Percentiles rank a stretch among this genome's conserved stretches.
These are phyloP conservation scores for Coilia nasus DNA, from an alignment of 2,797 vertebrate species.

Conservation along the genomic window DNA sequence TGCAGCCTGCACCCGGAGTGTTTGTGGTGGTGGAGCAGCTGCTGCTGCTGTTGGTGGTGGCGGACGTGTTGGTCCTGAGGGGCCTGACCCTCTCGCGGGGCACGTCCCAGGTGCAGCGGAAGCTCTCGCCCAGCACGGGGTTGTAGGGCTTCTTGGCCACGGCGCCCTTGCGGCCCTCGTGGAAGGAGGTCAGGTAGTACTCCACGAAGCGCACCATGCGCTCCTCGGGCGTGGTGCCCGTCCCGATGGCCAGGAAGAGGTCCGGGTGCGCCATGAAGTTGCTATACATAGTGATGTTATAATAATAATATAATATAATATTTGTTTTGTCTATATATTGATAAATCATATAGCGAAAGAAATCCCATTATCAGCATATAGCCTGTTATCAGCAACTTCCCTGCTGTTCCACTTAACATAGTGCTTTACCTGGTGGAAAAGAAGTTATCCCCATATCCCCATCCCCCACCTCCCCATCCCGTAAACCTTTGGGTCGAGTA, in stretches of 20 bases:
- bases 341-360: no score
- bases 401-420: no score
- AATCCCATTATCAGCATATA: no score
- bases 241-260: constrained; percentile 82
- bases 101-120: constrained; percentile 88
- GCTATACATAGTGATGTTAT: constrained; percentile 76
- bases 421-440: no score
- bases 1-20: background rate
- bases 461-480: no score
- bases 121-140: constrained; percentile 86
- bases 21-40: background rate
- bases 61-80: constrained; percentile 66
- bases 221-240: constrained; percentile 81
- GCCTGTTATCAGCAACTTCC: no score
- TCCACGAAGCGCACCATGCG: constrained; percentile 87
- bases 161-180: constrained; percentile 85
- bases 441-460: no score
- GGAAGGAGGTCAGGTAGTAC: constrained; percentile 89
- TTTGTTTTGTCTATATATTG: no score
- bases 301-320: no score
- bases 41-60: background rate
- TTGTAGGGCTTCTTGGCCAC: constrained; percentile 92
- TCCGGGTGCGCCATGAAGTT: constrained; percentile 91
- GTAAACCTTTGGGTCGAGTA: no score
- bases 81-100: constrained; percentile 79